phyloP scores from a whole-genome alignment of 2,113 vertebrate genomes.

The Anolis carolinensis region DNA sequence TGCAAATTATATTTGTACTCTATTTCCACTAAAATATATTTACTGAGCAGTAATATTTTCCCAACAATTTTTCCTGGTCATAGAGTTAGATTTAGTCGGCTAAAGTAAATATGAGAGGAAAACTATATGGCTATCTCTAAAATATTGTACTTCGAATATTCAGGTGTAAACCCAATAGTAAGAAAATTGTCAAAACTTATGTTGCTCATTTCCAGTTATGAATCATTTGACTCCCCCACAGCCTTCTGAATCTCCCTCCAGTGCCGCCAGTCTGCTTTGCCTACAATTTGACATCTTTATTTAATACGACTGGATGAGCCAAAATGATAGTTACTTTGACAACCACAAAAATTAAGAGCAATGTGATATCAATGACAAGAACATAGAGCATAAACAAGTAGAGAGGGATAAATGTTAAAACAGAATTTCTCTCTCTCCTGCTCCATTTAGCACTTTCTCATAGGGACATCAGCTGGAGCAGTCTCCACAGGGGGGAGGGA shows the following conservation, averaged over 20 bases:
- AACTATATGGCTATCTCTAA: background rate
- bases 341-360: slow-evolving; percentile 70
- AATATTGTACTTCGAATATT: background rate
- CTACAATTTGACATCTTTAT: slow-evolving; percentile 74
- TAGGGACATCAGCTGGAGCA: too few relatives aligned
- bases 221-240: slow-evolving; percentile 15
- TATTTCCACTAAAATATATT: background rate
- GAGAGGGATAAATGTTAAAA: slow-evolving; percentile 26
- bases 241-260: slow-evolving; percentile 4
- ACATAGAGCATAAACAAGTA: slow-evolving; percentile 21
- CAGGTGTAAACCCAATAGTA: slow-evolving; percentile 5
- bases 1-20: background rate
- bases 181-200: slow-evolving; percentile 36
- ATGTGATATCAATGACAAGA: slow-evolving; percentile 30
- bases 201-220: slow-evolving; percentile 22
- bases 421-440: background rate
- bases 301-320: slow-evolving; percentile 73
- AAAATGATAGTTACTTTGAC: slow-evolving; percentile 83
- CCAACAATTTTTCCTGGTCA: slow-evolving; percentile 17
- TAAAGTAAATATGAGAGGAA: background rate
- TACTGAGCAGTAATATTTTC: background rate
- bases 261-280: slow-evolving; percentile 37
- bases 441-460: background rate
- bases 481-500: too few relatives aligned
- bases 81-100: background rate